These are phyloP conservation scores for Crambe crambe DNA, from an alignment of 37 sponge, comb jelly and placozoan genomes.

Conservation along the genomic window DNA sequence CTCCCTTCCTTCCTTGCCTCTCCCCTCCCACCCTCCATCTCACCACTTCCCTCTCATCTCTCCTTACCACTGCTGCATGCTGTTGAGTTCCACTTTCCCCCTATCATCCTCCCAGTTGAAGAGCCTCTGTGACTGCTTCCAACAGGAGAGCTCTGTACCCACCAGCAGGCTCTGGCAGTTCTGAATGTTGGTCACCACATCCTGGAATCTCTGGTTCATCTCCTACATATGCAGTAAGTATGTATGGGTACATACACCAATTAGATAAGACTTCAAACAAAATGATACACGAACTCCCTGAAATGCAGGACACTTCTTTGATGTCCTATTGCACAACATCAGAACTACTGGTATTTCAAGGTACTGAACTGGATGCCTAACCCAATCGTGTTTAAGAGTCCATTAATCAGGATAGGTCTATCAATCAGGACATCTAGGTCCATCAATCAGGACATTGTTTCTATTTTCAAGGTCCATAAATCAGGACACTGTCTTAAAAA, in stretches of 20 bases:
- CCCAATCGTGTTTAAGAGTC: too few species aligned
- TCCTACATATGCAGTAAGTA: constrained; percentile 34
- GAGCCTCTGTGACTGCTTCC: constrained; percentile 57
- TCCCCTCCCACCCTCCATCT: background rate
- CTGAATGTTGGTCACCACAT: constrained; percentile 36
- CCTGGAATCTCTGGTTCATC: constrained; percentile 39
- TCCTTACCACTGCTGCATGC: constrained; percentile 55
- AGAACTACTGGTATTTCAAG: too few species aligned
- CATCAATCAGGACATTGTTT: too few species aligned
- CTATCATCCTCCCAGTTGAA: constrained; percentile 55
- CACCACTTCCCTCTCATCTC: background rate
- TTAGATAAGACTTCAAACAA: too few species aligned
- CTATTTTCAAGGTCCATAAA: too few species aligned
- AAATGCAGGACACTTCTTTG: too few species aligned
- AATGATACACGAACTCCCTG: too few species aligned
- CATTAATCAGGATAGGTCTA: too few species aligned
- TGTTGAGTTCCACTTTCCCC: constrained; percentile 44
- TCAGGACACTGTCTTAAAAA: too few species aligned
- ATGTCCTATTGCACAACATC: too few species aligned
- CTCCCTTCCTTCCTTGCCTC: background rate
- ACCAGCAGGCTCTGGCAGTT: constrained; percentile 39
- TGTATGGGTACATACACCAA: background rate
- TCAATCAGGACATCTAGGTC: too few species aligned
- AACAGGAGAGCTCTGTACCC: constrained; percentile 41
- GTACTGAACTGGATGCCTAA: too few species aligned